Base-by-base conservation (phyloP, 1,140 invertebrate species). In the Lethrus apterus region DNA sequence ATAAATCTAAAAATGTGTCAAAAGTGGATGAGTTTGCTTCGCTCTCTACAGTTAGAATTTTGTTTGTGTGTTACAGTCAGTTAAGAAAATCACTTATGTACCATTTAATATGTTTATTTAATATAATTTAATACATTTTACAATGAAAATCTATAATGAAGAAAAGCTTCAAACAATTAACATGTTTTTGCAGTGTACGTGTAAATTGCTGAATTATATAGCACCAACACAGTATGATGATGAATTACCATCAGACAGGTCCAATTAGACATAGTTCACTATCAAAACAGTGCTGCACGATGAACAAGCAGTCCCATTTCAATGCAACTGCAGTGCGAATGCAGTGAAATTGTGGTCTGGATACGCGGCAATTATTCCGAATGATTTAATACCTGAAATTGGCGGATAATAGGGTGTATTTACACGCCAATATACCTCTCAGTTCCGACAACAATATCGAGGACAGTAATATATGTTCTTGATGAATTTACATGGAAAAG, bases 341-440 rank as follows among this genome's bases (percentile, higher is more conserved):
- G 32, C 29, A 38, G 23, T 49, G 40, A 50, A 55, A 55, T 50
- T 35, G 43, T 49, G 46, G 41, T 11, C 24, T 40, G 40, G 44
- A 44, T 51, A 55, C 44, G 46, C 26, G 46, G 48, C 59, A 60
- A 62, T 62, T 60, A 62, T 60, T 56, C 51, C 49, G 54, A 62
- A 60, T 62, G 60, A 62, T 62, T 60, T 62, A 62, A 59, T 57
- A 59, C 59, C 54, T 57, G 52, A 62, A 62, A 62, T 62, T 62
- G 56, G 56, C 53, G 54, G 54, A 56, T 62, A 60, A 62, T 62
- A 54, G 58, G 52, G 46, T 52, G 51, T 54, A 60, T 62, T 62
- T 60, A 62, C 57, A 59, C 53, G 54, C 57, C 57, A 50, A 59
- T 61, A 61, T 61, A 61, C 55, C 55, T 58, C 58, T 58, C 57